Conservation (phyloP, 2,797 vertebrate species). For the Aldrovandia affinis region DNA sequence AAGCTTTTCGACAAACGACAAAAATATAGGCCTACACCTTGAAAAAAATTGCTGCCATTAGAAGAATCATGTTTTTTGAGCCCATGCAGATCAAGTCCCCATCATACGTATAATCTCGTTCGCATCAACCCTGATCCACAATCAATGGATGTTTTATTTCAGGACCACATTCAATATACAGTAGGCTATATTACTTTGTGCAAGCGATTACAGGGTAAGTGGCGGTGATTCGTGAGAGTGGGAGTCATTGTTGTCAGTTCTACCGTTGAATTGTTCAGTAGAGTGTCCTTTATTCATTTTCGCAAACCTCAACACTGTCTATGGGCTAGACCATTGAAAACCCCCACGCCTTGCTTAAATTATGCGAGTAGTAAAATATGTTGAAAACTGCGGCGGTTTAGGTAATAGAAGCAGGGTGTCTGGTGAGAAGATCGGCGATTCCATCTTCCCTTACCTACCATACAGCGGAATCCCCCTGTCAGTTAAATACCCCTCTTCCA, state of each 20-base stretch:
- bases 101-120: background rate
- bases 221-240: background rate
- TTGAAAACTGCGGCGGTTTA: background rate
- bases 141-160: slow-evolving; percentile 27
- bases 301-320: background rate
- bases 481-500: background rate
- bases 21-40: background rate
- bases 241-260: background rate
- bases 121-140: background rate
- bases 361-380: background rate
- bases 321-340: background rate
- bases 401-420: background rate
- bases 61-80: background rate
- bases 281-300: background rate
- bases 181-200: background rate
- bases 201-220: background rate
- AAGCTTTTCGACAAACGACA: too few species aligned
- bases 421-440: background rate
- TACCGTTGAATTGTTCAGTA: background rate
- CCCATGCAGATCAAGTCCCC: background rate
- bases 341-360: background rate
- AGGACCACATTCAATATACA: slow-evolving; percentile 5
- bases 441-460: background rate
- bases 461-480: slow-evolving; percentile 15
- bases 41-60: background rate